These are phyloP conservation scores for Turritopsis dohrnii DNA, from an alignment of 30 jellyfish, hydroid and myxozoan genomes.

Conservation along the genomic window DNA sequence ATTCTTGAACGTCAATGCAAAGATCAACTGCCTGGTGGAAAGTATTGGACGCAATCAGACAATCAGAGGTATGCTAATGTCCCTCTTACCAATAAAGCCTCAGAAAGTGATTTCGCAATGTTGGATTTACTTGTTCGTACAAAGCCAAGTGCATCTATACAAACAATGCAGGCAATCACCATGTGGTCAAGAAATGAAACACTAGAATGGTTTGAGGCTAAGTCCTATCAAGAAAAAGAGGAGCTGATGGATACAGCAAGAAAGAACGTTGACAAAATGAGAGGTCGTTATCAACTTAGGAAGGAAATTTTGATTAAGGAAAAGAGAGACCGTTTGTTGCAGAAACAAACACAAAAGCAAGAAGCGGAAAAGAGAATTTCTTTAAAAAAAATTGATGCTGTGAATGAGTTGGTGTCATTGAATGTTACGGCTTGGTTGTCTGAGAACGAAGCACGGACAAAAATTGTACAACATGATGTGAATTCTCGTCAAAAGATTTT, in stretches of 20 bases:
- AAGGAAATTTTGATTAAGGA: no score
- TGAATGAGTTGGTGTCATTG: no score
- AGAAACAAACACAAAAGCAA: no score
- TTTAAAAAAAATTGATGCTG: no score
- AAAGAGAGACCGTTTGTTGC: no score
- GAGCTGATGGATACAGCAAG: neutral
- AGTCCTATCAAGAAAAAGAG: neutral
- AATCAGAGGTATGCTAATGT: neutral
- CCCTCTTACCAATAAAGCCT: conserved; percentile 38
- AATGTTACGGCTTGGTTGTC: no score
- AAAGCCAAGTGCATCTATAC: conserved; percentile 36
- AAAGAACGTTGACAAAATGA: neutral
- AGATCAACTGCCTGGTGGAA: conserved; percentile 60
- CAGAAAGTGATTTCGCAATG: conserved; percentile 45
- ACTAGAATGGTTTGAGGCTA: conserved; percentile 21
- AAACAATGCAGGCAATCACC: conserved; percentile 32
- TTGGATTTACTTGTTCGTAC: conserved; percentile 38
- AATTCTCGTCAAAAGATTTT: neutral
- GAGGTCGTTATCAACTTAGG: neutral
- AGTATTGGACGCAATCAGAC: conserved; percentile 26
- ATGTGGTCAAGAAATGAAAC: conserved; percentile 50
- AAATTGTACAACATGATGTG: no score
- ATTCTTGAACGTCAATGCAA: conserved; percentile 49
- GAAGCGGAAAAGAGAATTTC: no score
- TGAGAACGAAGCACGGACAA: no score